A percentile compares a stretch with the other conserved stretches of the same genome.
Evolutionary conservation across 1,140 invertebrate species (phyloP).

Genomic region (Hormaphis cornu): DNA sequence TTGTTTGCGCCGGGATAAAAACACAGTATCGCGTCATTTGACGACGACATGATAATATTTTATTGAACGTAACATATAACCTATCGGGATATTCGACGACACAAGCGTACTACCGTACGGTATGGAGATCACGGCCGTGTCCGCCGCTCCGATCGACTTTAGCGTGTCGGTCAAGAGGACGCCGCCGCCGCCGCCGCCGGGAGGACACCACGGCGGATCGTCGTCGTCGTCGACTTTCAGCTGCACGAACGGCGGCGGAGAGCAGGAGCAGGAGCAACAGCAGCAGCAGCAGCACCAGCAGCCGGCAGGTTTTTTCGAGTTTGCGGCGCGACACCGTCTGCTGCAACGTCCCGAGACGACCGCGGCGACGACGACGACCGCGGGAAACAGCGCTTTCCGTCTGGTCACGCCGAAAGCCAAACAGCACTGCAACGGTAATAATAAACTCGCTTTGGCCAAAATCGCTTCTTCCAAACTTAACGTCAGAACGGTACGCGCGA

Average conservation of each 20-base stretch:
- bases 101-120: too few relatives aligned
- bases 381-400: slow-evolving; percentile 39
- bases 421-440: slow-evolving; percentile 37
- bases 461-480: too few relatives aligned
- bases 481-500: too few relatives aligned
- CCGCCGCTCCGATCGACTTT: slow-evolving; percentile 29
- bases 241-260: not conserved
- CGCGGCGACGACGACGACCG: not conserved
- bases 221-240: not conserved
- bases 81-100: too few relatives aligned
- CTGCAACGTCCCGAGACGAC: not conserved
- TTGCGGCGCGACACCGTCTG: not conserved
- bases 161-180: slow-evolving; percentile 30
- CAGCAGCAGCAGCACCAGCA: not conserved
- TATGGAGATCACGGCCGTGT: slow-evolving; percentile 33
- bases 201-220: not conserved
- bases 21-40: too few relatives aligned
- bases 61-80: too few relatives aligned
- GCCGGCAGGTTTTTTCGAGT: not conserved
- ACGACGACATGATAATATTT: too few relatives aligned
- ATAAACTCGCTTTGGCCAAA: too few relatives aligned
- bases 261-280: not conserved
- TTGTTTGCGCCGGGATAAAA: too few relatives aligned
- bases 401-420: slow-evolving; percentile 40
- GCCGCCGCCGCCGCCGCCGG: not conserved